Evolutionary conservation across 1,140 invertebrate genomes (phyloP), one percentile per base, ranked within the genome.

Genomic region (Wasmannia auropunctata): DNA sequence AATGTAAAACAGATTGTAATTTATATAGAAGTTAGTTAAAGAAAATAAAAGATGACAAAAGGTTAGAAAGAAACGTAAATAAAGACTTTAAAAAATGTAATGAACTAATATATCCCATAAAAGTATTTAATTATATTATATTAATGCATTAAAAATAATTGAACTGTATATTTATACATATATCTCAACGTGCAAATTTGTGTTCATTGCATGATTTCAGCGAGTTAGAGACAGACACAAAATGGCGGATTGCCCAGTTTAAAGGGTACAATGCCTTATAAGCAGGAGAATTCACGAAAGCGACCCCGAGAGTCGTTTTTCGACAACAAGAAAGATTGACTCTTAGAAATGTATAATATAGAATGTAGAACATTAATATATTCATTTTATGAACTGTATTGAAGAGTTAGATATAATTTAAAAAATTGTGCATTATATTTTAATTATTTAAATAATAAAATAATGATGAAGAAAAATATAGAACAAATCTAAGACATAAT

Each of bases 381-480:
- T 34, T 62, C 8, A 19, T 63, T 63, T 63, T 22, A 19, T 4
- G 28, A 19, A 19, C 25, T 58, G 4, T 25, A 34, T 31, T n/a
- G 31, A 11, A n/a, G 0, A 54, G 11, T 37, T 37, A 5, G 10
- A 6, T 31, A 54, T 31, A 34, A n/a, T 51, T 28, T 25, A 58
- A 25, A 31, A 5, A 31, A 37, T 1, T n/a, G 49, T 46, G 8
- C 1, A 19, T 72, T n/a, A 14, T 28, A 22, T n/a, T n/a, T n/a
- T n/a, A 63, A 63, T 63, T 63, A 34, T 63, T 63, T 63, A 63
- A n/a, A n/a, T n/a, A 63, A 10, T n/a, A 63, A 34, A 62, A 63
- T 31, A 62, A 3, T 60, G 14, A 31, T 31, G n/a, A n/a, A 6
- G 28, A 34, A 3, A 62, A 34, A n/a, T 63, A 11, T 34, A 19